Percentiles rank a stretch among this genome's conserved stretches.
Evolutionary conservation across 2,113 vertebrate genomes (phyloP).

Genomic region (Condylura cristata): DNA sequence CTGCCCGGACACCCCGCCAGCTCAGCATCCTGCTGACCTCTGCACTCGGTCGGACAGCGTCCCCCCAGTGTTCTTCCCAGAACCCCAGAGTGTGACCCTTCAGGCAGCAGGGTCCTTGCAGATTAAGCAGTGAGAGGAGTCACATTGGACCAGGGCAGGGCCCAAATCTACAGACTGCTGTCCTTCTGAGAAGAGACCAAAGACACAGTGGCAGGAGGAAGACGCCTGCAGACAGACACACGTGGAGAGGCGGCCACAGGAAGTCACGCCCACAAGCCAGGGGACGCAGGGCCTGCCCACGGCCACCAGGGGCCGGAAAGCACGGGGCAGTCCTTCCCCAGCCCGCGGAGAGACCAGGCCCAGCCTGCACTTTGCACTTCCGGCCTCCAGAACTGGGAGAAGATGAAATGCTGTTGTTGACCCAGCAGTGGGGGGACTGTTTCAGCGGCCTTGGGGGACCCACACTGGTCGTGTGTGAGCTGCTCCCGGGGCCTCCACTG

Average conservation of each 20-base stretch:
- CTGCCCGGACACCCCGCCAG: accelerated
- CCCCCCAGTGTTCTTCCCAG: not conserved
- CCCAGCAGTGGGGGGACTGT: not conserved
- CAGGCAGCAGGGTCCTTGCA: not conserved
- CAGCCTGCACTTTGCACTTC: not conserved
- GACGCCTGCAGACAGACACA: not conserved
- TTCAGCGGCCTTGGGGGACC: not conserved
- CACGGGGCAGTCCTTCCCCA: not conserved
- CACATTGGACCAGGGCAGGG: accelerated
- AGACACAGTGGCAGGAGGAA: no score
- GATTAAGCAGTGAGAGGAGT: not conserved
- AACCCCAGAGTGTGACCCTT: not conserved
- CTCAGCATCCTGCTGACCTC: not conserved
- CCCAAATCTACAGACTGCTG: not conserved
- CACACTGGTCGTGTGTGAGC: accelerated
- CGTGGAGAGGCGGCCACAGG: not conserved
- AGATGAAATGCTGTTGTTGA: not conserved
- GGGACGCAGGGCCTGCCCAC: accelerated
- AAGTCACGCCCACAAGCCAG: not conserved
- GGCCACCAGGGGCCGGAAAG: not conserved
- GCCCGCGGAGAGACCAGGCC: not conserved
- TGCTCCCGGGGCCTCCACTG: accelerated
- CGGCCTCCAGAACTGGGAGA: not conserved
- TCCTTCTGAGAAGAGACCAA: not conserved
- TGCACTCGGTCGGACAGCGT: no score